Percentiles rank a stretch among this genome's conserved stretches.
Evolutionary conservation across 2,888 invertebrate species (phyloP).

Genomic region (Phalera bucephala): DNA sequence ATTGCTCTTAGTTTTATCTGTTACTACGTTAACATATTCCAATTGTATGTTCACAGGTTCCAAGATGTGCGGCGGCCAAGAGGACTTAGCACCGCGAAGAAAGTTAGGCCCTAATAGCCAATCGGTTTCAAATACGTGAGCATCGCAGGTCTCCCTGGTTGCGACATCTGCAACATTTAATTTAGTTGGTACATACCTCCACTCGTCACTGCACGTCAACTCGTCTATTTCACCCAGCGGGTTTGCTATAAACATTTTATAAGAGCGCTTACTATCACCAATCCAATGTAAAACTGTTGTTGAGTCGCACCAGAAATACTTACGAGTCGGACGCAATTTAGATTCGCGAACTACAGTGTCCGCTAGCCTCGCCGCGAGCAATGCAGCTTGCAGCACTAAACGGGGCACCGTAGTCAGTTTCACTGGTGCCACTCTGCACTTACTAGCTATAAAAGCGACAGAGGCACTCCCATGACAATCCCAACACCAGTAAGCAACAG

Average conservation of each 20-base stretch:
- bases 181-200: conserved; percentile 32
- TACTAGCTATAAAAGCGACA: conserved; percentile 5
- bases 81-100: background rate
- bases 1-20: too few relatives aligned
- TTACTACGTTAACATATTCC: background rate
- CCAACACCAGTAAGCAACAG: too few relatives aligned
- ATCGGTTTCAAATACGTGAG: background rate
- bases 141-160: conserved; percentile 1
- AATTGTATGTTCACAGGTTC: too few relatives aligned
- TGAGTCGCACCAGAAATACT: conserved; percentile 23
- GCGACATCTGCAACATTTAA: conserved; percentile 25
- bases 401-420: conserved; percentile 4
- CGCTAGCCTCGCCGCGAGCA: background rate
- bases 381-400: conserved; percentile 3
- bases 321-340: background rate
- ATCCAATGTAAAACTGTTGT: conserved; percentile 26
- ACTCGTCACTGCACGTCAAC: conserved; percentile 18
- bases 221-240: conserved; percentile 28
- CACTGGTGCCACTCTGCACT: conserved; percentile 4
- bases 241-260: conserved; percentile 23
- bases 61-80: background rate
- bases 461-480: background rate
- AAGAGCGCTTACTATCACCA: conserved; percentile 13
- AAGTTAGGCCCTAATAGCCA: conserved; percentile 10
- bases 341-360: background rate